phyloP scores from a whole-genome alignment of 2,797 vertebrate genomes.

The Poecilia velifera region DNA sequence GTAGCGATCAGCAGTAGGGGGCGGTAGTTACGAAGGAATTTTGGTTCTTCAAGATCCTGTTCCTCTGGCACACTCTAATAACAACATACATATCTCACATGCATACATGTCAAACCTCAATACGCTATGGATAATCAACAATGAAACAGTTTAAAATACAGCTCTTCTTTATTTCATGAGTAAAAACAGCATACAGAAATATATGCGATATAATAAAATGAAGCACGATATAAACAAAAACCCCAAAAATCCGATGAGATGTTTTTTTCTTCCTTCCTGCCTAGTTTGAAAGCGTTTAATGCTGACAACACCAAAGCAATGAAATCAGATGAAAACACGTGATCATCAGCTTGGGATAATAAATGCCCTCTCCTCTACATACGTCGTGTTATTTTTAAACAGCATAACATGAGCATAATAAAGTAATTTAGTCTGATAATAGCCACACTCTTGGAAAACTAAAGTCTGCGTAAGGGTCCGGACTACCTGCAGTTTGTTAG shows the following conservation, averaged over 20 bases:
- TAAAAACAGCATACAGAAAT: conserved; percentile 78
- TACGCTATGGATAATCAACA: not conserved
- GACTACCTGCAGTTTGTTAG: not conserved
- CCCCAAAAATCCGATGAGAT: conserved; percentile 66
- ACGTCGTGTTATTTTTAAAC: conserved; percentile 34
- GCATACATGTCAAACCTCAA: not conserved
- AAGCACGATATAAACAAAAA: conserved; percentile 69
- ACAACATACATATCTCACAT: not conserved
- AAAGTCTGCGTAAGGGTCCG: conserved; percentile 4
- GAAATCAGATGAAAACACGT: conserved; percentile 58
- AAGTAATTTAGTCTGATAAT: conserved; percentile 53
- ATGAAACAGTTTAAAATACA: conserved; percentile 58
- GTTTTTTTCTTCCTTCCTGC: conserved; percentile 44
- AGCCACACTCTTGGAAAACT: conserved; percentile 56
- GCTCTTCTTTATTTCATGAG: conserved; percentile 77
- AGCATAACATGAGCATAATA: conserved; percentile 52
- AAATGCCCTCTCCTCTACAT: conserved; percentile 59
- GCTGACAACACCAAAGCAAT: conserved; percentile 39
- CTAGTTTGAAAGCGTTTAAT: conserved; percentile 57
- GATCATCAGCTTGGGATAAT: conserved; percentile 51
- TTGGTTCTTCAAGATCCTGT: not conserved
- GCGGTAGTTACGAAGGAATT: not conserved
- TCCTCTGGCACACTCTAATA: conserved; percentile 14
- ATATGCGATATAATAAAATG: conserved; percentile 54
- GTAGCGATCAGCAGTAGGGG: not conserved